These are phyloP conservation scores for Hippolais icterina DNA, from an alignment of 2,113 vertebrate species.

Conservation along the genomic window DNA sequence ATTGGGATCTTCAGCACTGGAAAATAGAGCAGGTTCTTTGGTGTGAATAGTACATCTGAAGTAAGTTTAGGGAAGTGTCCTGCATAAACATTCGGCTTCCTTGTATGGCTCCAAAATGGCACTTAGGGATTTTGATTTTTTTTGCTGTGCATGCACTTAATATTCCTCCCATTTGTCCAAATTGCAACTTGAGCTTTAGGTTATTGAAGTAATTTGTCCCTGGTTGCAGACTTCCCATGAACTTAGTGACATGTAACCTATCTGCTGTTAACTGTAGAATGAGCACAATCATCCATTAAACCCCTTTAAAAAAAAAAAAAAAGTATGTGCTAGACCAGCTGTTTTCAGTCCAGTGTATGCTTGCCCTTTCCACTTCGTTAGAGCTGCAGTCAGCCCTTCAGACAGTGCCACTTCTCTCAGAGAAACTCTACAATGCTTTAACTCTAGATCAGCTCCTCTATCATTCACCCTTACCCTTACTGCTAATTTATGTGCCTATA, in stretches of 20 bases:
- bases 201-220: neutral
- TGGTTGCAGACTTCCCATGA: neutral
- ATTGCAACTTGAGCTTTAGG: neutral
- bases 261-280: neutral
- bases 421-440: neutral
- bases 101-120: neutral
- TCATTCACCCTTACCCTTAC: neutral
- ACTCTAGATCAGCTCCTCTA: neutral
- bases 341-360: neutral
- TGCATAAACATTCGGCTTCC: neutral
- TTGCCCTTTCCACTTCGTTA: neutral
- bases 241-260: neutral
- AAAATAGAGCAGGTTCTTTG: neutral
- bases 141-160: neutral
- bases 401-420: neutral
- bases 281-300: neutral
- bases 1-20: neutral
- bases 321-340: neutral
- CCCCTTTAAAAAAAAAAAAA: neutral
- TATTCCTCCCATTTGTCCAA: neutral
- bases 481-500: neutral
- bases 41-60: neutral
- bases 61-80: neutral
- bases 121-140: neutral
- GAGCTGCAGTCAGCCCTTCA: neutral